Evolutionary conservation across 2,113 vertebrate genomes (phyloP), one percentile per base, ranked within the genome.

Genomic region (Cottus gobio): DNA sequence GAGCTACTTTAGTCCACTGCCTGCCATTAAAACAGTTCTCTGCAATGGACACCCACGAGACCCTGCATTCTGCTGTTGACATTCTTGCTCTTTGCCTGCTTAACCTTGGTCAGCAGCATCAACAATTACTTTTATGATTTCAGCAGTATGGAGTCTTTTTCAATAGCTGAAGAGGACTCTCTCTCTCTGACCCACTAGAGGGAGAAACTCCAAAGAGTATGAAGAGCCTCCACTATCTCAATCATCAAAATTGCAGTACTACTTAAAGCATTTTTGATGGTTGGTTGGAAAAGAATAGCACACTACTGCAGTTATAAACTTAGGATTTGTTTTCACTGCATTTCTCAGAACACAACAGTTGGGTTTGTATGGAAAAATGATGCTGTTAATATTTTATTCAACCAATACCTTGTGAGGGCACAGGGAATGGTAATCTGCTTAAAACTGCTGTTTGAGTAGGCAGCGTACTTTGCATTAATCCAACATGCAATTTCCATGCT

Each of bases 91-190:
- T 80, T 73, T 64, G 63, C 37, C 76, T 56, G 54, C 63, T 79
- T 80, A 75, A 85, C 81, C 80, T 89, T 86, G 71, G 79, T 79
- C 85, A 74, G 75, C 62, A 71, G 70, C 44, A 89, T 68, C 76
- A 84, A 73, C 80, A 78, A 37, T 61, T 54, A 75, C n/a, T 80
- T 81, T 56, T 71, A 72, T 85, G 76, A 86, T 84, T 72, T 71
- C 28, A 79, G 54, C 50, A 52, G 68, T 77, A 64, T 85, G 56
- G 39, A 60, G 56, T 77, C 60, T 65, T 70, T 44, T 39, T 87
- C 65, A 79, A 28, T 24, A 63, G 80, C 72, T 42, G 61, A 80
- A 54, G 77, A 84, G 60, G 62, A 67, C 62, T 79, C 20, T 78
- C 62, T 79, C 20, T 78, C 74, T 79, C 73, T 60, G 79, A 79